phyloP scores from a whole-genome alignment of 2,113 vertebrate species.

The Stercorarius parasiticus region DNA sequence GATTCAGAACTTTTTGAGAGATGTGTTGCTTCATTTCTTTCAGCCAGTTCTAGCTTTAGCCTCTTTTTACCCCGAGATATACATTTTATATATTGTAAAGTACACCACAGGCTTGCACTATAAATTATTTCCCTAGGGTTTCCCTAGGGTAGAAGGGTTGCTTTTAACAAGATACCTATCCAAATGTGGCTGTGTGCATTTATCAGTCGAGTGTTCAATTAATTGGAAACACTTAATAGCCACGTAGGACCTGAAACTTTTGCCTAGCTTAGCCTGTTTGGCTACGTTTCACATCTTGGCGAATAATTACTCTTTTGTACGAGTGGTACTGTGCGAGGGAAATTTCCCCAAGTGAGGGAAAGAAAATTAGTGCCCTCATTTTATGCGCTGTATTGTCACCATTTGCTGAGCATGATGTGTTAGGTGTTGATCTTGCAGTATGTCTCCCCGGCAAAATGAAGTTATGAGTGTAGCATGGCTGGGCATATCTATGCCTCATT shows the following conservation, averaged over 20 bases:
- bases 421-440: neutral
- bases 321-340: neutral
- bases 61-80: neutral
- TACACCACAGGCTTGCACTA: neutral
- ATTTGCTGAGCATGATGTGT: neutral
- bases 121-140: neutral
- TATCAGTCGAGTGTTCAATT: neutral
- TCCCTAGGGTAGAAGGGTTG: neutral
- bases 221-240: conserved; percentile 5
- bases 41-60: neutral
- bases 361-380: neutral
- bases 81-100: neutral
- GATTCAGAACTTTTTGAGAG: neutral
- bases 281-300: neutral
- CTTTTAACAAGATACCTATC: neutral
- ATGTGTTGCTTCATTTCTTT: neutral
- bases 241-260: neutral
- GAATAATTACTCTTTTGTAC: neutral
- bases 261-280: neutral
- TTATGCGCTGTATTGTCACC: neutral
- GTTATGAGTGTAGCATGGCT: neutral
- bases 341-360: neutral
- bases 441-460: neutral
- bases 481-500: neutral
- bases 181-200: neutral